Base-by-base conservation (phyloP, 2,113 vertebrate genomes). In the Pantherophis guttatus region DNA sequence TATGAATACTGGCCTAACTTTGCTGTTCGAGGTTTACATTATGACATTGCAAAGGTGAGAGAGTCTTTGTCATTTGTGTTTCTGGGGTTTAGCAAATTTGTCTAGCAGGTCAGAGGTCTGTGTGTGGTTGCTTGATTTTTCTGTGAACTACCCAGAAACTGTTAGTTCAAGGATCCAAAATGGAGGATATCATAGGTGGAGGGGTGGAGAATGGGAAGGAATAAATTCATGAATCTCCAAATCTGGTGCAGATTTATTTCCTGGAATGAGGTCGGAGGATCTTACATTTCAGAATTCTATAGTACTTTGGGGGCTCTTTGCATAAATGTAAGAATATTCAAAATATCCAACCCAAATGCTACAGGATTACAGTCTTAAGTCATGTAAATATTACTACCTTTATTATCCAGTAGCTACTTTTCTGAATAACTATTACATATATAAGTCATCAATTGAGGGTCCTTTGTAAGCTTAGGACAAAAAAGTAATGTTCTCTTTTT, bases 1-100 rank as follows among this genome's bases (percentile, higher is more conserved):
- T 98, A 98, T 54, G 98, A 98, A 26, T 98, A 98, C 92, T 97
- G 98, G 90, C 97, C 98, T 24, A 98, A 98, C 96, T 98, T 98
- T 96, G 97, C 98, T 1, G 95, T 97, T 1, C 96, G 98, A 7
- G 98, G 98, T 3, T 98, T 98, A 92, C 98, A 98, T 96, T 98
- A 98, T 65, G 98, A 98, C 95, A 98, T 98, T 91, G 98, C 98
- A 65, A 98, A 98, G 98, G 98, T 98, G 95, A 96, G 75, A 26
- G 26, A 24, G 1, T 39, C 7, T 48, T 48, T 13, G 70, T 39
- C 23, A 39, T n/a, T 81, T 24, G 48, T 87, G 57, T 59, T 12
- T 53, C 15, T 23, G 59, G n/a, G 26, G 21, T 8, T 17, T 5
- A 75, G 17, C 33, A 57, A 33, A 57, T 58, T 81, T 23, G 19